phyloP scores from a whole-genome alignment of 2,888 invertebrate species.

The Magallana nippona region DNA sequence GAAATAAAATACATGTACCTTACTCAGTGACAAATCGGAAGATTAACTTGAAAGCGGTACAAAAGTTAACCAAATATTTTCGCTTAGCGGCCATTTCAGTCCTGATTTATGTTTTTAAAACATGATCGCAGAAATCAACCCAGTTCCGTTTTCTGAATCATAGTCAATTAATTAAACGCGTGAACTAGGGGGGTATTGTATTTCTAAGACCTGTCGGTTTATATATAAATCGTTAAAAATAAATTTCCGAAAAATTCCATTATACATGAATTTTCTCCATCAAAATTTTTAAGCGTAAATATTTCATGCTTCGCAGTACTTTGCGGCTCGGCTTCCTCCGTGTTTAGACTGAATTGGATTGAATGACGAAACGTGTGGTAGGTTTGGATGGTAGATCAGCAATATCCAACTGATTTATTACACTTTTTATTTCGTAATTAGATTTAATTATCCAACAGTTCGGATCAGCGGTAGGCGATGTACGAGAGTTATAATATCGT shows the following conservation, averaged over 20 bases:
- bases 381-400: constrained; percentile 12
- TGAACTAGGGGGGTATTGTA: no score
- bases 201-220: no score
- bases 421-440: constrained; percentile 18
- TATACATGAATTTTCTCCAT: no score
- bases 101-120: constrained; percentile 26
- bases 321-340: no score
- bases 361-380: not conserved
- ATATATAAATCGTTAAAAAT: no score
- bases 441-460: constrained; percentile 21
- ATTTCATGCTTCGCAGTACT: no score
- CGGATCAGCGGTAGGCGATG: not conserved
- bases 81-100: not conserved
- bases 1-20: constrained; percentile 16
- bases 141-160: not conserved
- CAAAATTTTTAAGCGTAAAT: no score
- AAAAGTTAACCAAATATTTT: constrained; percentile 22
- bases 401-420: constrained; percentile 9
- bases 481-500: constrained; percentile 5
- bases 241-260: no score
- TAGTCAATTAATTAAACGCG: not conserved
- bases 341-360: no score
- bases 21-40: constrained; percentile 17
- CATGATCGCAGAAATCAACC: not conserved
- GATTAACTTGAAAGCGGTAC: constrained; percentile 31